Evolutionary conservation across 1,140 invertebrate genomes (phyloP).

Genomic region (Dreissena polymorpha): DNA sequence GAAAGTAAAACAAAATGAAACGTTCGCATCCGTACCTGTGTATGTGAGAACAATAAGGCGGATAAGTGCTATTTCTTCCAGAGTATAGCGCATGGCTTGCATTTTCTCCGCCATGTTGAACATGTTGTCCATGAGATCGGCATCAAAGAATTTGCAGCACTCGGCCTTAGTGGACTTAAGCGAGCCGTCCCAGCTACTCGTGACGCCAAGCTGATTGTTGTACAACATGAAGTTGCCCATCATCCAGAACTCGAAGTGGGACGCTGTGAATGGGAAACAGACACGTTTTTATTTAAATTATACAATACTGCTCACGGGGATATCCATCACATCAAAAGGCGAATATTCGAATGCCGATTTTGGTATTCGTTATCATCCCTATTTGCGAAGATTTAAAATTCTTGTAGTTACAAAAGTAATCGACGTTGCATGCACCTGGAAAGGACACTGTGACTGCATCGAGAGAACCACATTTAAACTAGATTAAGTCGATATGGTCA

Average conservation of each 20-base stretch:
- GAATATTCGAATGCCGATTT: too few relatives aligned
- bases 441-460: too few relatives aligned
- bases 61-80: constrained; percentile 42
- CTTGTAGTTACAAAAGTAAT: too few relatives aligned
- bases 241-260: constrained; percentile 47
- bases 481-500: too few relatives aligned
- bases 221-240: constrained; percentile 37
- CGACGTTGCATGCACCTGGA: too few relatives aligned
- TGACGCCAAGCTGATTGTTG: constrained; percentile 29
- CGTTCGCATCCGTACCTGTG: constrained; percentile 18
- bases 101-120: constrained; percentile 26
- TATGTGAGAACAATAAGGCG: constrained; percentile 44
- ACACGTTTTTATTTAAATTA: too few relatives aligned
- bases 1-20: too few relatives aligned
- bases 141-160: constrained; percentile 21
- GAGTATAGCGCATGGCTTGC: constrained; percentile 9
- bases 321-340: too few relatives aligned
- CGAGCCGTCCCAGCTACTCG: constrained; percentile 1
- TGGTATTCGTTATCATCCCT: too few relatives aligned
- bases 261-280: constrained; percentile 20
- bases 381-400: too few relatives aligned
- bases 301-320: too few relatives aligned
- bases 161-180: background rate
- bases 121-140: background rate
- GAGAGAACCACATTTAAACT: too few relatives aligned